A percentile compares a stretch with the other conserved stretches of the same genome.
Evolutionary conservation across 2,797 vertebrate species (phyloP).

Genomic region (Anguilla anguilla): DNA sequence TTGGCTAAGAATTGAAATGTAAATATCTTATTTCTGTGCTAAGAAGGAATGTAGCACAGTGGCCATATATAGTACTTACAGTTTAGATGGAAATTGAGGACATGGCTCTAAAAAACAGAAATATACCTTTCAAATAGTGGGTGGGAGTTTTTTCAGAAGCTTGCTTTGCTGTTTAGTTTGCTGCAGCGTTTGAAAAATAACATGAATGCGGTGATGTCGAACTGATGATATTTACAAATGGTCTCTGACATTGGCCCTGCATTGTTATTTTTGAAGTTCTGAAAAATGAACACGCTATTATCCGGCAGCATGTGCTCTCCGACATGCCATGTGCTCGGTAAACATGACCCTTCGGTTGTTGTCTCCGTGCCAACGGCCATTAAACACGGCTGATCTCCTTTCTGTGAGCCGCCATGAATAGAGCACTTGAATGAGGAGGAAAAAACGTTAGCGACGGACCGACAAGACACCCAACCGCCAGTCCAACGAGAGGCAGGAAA

Average conservation of each 20-base stretch:
- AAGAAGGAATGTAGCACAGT: background rate
- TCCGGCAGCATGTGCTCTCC: background rate
- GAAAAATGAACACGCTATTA: background rate
- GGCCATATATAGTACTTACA: background rate
- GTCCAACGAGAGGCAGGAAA: background rate
- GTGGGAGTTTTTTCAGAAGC: background rate
- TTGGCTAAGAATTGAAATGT: background rate
- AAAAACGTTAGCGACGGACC: background rate
- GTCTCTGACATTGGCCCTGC: background rate
- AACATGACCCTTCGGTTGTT: background rate
- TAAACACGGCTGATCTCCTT: background rate
- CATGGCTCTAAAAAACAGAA: background rate
- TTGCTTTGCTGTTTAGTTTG: background rate
- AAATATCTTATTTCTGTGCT: background rate
- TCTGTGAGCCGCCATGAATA: background rate
- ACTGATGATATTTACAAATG: background rate
- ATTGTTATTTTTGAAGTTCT: slow-evolving; percentile 15
- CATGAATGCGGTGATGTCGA: background rate
- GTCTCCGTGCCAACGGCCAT: background rate
- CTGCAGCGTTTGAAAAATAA: background rate
- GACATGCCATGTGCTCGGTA: background rate
- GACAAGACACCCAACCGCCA: background rate
- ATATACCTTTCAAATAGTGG: background rate
- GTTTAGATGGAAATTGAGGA: background rate
- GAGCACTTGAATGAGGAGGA: background rate